phyloP scores from a whole-genome alignment of 2,113 vertebrate genomes.

The Callorhinus ursinus region DNA sequence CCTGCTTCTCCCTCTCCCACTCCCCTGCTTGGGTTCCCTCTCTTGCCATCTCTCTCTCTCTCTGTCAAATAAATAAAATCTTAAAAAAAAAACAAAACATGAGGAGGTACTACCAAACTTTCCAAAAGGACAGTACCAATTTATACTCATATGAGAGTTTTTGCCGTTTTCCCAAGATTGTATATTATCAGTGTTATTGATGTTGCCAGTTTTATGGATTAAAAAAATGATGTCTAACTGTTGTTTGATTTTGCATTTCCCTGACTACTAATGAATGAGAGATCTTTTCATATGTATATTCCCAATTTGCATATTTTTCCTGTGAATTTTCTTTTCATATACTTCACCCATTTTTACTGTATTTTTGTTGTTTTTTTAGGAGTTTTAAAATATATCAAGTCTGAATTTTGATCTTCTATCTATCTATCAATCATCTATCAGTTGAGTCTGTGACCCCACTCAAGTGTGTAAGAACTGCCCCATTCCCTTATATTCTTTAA shows the following conservation, averaged over 20 bases:
- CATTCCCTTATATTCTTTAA: background rate
- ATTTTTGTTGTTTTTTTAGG: conserved; percentile 1
- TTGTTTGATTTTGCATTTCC: background rate
- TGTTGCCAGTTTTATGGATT: background rate
- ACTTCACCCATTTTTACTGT: background rate
- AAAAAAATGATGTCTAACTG: background rate
- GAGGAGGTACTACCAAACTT: background rate
- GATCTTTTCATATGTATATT: background rate
- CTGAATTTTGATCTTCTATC: background rate
- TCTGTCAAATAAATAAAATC: too few relatives aligned
- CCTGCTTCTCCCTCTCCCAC: too few relatives aligned
- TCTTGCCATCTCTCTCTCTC: too few relatives aligned
- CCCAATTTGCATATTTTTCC: background rate
- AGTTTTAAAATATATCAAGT: background rate
- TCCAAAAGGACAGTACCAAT: background rate
- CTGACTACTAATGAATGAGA: background rate
- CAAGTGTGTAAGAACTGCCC: background rate
- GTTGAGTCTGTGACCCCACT: background rate
- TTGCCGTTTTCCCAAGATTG: background rate
- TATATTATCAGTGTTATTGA: background rate
- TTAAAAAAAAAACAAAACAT: background rate
- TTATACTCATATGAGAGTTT: background rate
- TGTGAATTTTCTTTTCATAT: background rate
- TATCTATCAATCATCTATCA: background rate
- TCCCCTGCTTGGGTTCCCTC: too few relatives aligned